These are phyloP conservation scores for Drosophila paranaensis DNA, from an alignment of 2,888 invertebrate species.

Conservation along the genomic window DNA sequence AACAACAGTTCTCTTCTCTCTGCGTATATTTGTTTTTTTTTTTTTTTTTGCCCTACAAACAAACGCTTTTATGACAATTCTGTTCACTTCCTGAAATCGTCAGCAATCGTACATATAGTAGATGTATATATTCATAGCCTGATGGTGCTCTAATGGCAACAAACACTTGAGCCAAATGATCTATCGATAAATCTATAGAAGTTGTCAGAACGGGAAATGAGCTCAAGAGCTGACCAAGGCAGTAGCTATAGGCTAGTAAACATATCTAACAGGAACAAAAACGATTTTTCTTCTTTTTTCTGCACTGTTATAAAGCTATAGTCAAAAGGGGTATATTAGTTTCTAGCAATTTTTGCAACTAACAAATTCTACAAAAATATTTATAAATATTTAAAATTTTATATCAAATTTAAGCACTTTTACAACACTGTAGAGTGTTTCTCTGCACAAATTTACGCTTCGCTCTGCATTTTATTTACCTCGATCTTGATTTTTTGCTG, in stretches of 20 bases:
- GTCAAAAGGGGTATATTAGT: background rate
- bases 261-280: background rate
- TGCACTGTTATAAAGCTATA: background rate
- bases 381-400: no score
- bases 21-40: conserved; percentile 8
- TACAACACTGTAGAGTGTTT: background rate
- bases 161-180: conserved; percentile 55
- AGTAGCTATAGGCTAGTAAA: background rate
- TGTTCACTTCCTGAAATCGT: conserved; percentile 39
- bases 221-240: conserved; percentile 12
- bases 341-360: no score
- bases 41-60: conserved; percentile 29
- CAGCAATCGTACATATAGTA: conserved; percentile 12
- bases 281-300: no score
- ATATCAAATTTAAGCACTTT: no score
- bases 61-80: conserved; percentile 32
- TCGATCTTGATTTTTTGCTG: conserved; percentile 33
- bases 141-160: conserved; percentile 51
- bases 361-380: background rate
- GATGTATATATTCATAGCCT: background rate
- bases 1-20: conserved; percentile 17
- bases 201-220: conserved; percentile 35
- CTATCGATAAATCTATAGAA: conserved; percentile 11
- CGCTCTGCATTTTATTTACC: conserved; percentile 1
- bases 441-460: background rate